A percentile compares a stretch with the other conserved stretches of the same genome.
phyloP scores from a whole-genome alignment of 2,888 invertebrate genomes.

The Plagiodera versicolora region DNA sequence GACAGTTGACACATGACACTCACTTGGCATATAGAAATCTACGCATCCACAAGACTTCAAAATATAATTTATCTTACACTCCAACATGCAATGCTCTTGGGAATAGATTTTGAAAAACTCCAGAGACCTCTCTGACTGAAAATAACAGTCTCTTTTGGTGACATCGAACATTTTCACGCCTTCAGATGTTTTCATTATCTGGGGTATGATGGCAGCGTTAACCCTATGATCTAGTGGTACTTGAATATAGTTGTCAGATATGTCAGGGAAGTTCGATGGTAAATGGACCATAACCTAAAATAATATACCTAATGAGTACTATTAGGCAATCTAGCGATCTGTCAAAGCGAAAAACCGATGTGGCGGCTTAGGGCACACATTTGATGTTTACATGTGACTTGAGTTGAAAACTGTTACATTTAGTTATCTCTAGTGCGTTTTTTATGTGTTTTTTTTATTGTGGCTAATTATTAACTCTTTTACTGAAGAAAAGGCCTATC shows the following conservation, averaged over 20 bases:
- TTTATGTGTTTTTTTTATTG: too few relatives aligned
- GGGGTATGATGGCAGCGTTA: constrained; percentile 68
- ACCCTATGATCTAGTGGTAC: constrained; percentile 69
- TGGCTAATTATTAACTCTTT: too few relatives aligned
- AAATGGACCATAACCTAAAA: constrained; percentile 66
- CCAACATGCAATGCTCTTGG: constrained; percentile 70
- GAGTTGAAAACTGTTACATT: too few relatives aligned
- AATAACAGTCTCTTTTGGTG: constrained; percentile 66
- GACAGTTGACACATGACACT: too few relatives aligned
- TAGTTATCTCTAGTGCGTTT: too few relatives aligned
- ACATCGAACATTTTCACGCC: constrained; percentile 65
- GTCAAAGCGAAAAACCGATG: too few relatives aligned
- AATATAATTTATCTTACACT: constrained; percentile 69
- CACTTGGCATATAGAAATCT: constrained; percentile 66
- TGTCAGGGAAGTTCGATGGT: constrained; percentile 67
- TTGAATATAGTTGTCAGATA: constrained; percentile 69
- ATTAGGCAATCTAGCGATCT: too few relatives aligned
- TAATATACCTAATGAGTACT: too few relatives aligned
- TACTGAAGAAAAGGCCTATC: too few relatives aligned
- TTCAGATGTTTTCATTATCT: constrained; percentile 69
- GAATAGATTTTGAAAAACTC: constrained; percentile 68
- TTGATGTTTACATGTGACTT: too few relatives aligned
- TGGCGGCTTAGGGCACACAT: too few relatives aligned
- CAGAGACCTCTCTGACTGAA: constrained; percentile 64
- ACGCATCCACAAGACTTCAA: constrained; percentile 49